Conservation (phyloP, 2,113 vertebrate genomes). For the Nyctibius bracteatus region DNA sequence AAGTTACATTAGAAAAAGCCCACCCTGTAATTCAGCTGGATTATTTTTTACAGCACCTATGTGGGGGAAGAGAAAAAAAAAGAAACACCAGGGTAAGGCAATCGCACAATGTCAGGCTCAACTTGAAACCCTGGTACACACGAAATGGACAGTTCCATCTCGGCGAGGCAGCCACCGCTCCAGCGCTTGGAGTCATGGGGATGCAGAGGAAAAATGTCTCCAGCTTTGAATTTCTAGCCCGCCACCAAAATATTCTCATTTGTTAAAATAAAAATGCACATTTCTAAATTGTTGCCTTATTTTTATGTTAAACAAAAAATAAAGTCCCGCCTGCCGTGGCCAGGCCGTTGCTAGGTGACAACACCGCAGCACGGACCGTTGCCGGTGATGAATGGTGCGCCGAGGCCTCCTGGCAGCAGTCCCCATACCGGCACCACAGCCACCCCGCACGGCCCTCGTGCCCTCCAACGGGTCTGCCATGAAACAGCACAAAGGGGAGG, state of each 20-base stretch:
- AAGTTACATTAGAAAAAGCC: not conserved
- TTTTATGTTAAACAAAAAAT: conserved; percentile 66
- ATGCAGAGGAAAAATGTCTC: conserved; percentile 76
- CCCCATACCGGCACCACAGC: conserved; percentile 52
- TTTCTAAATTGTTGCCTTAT: conserved; percentile 81
- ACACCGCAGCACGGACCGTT: conserved; percentile 89
- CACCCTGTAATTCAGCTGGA: not conserved
- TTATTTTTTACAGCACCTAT: conserved; percentile 10
- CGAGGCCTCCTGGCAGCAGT: conserved; percentile 88
- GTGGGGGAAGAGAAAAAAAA: not conserved
- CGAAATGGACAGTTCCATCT: conserved; percentile 62
- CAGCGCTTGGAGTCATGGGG: conserved; percentile 62
- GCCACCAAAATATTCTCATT: conserved; percentile 76
- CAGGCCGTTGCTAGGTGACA: conserved; percentile 97
- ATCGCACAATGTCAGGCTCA: conserved; percentile 37
- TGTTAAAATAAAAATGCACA: conserved; percentile 88
- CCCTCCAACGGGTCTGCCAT: not conserved
- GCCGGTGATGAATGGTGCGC: conserved; percentile 95
- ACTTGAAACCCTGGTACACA: conserved; percentile 63
- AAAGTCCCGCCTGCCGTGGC: conserved; percentile 71
- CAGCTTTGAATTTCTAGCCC: conserved; percentile 75
- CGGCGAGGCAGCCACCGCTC: conserved; percentile 75
- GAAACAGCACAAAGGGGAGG: conserved; percentile 74
- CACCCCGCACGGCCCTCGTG: not conserved
- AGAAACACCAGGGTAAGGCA: conserved; percentile 16